A percentile compares a stretch with the other conserved stretches of the same genome.
Evolutionary conservation across 2,797 vertebrate genomes (phyloP).

Genomic region (Philypnodon macrostomus): DNA sequence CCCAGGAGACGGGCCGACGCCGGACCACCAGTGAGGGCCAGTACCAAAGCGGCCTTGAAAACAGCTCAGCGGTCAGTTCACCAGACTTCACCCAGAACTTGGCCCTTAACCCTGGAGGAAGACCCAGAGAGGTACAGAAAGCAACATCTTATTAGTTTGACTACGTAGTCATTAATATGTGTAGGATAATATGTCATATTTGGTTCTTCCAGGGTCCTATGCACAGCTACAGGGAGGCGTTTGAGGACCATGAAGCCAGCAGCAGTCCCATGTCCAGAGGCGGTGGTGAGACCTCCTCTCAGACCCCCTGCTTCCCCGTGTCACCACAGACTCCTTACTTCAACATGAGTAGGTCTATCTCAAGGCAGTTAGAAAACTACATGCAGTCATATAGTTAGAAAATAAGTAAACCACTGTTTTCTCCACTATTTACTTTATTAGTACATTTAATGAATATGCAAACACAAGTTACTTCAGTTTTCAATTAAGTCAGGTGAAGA

Average conservation of each 20-base stretch:
- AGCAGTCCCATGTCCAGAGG: conserved; percentile 72
- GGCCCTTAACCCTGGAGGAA: conserved; percentile 87
- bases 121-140: conserved; percentile 85
- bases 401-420: too few species aligned
- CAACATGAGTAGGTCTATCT: conserved; percentile 74
- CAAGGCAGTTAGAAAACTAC: conserved; percentile 46
- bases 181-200: neutral
- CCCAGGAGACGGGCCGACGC: conserved; percentile 69
- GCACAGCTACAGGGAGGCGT: conserved; percentile 92
- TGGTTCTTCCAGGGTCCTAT: conserved; percentile 77
- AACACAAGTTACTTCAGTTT: too few species aligned
- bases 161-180: neutral
- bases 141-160: neutral
- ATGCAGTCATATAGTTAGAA: too few species aligned
- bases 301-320: conserved; percentile 72
- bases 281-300: conserved; percentile 83
- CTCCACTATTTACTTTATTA: too few species aligned
- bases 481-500: too few species aligned
- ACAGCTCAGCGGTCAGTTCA: conserved; percentile 71
- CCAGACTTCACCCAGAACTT: conserved; percentile 87
- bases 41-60: conserved; percentile 84
- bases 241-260: conserved; percentile 84
- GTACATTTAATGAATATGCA: too few species aligned
- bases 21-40: conserved; percentile 89
- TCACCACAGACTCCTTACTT: conserved; percentile 78